A percentile compares a stretch with the other conserved stretches of the same genome.
Conservation (phyloP, 2,113 vertebrate genomes). For the Dissostichus mawsoni region DNA sequence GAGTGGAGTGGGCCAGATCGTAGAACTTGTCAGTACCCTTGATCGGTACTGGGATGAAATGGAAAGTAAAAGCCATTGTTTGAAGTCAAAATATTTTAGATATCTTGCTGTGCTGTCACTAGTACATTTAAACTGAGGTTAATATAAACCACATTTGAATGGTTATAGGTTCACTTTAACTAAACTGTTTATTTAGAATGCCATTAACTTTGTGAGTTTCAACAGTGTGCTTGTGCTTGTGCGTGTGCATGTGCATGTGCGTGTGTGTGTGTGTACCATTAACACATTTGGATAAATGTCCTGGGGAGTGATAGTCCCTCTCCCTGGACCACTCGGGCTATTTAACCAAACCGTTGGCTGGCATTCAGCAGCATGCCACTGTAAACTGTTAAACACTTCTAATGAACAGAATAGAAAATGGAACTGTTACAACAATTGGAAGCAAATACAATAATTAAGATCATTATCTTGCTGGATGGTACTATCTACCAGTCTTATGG, state of each 20-base stretch:
- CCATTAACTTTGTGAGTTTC: conserved; percentile 4
- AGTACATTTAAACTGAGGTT: background rate
- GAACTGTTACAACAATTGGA: conserved; percentile 43
- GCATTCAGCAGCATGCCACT: conserved; percentile 32
- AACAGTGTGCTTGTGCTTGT: conserved; percentile 27
- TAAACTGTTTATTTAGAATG: conserved; percentile 21
- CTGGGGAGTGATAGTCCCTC: conserved; percentile 38
- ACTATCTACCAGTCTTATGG: conserved; percentile 12
- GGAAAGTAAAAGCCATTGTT: background rate
- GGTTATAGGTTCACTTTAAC: conserved; percentile 18
- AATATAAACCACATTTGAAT: conserved; percentile 1
- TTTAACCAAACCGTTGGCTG: conserved; percentile 56
- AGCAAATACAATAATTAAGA: conserved; percentile 56
- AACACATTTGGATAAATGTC: conserved; percentile 42
- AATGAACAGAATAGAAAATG: conserved; percentile 59
- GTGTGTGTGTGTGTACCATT: conserved; percentile 47
- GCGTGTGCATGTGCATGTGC: conserved; percentile 28
- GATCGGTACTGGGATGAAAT: background rate
- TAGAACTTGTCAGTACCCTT: background rate
- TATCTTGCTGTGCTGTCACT: background rate
- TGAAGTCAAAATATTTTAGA: background rate
- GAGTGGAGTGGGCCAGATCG: background rate
- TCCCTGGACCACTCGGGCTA: conserved; percentile 30
- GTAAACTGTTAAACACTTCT: conserved; percentile 49
- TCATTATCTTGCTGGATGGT: conserved; percentile 51